A percentile compares a stretch with the other conserved stretches of the same genome.
phyloP scores from a whole-genome alignment of 2,888 invertebrate species.

The Caenorhabditis plicata region DNA sequence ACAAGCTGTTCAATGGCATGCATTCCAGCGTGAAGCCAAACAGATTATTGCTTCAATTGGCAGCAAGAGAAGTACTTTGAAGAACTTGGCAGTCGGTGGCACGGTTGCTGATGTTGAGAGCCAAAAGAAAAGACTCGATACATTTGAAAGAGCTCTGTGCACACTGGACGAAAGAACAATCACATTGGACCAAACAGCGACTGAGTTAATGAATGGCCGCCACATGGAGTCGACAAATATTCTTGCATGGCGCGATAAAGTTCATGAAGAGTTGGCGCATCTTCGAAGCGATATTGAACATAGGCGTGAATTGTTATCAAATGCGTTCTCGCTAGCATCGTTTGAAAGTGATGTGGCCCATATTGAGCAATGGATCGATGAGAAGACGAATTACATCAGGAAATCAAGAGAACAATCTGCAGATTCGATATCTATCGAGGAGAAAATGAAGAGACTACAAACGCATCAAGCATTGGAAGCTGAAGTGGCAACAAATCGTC shows the following conservation, averaged over 20 bases:
- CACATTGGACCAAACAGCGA: slow-evolving; percentile 46
- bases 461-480: slow-evolving; percentile 83
- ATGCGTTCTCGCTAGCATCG: slow-evolving; percentile 81
- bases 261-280: slow-evolving; percentile 51
- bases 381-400: slow-evolving; percentile 68
- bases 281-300: slow-evolving; percentile 74
- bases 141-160: slow-evolving; percentile 85
- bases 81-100: slow-evolving; percentile 41
- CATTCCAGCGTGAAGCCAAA: slow-evolving; percentile 89
- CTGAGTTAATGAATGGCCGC: slow-evolving; percentile 79
- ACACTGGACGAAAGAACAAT: slow-evolving; percentile 55
- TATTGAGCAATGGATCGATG: slow-evolving; percentile 69
- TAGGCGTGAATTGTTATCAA: slow-evolving; percentile 76
- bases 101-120: slow-evolving; percentile 74
- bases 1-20: slow-evolving; percentile 87
- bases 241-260: slow-evolving; percentile 42
- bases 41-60: slow-evolving; percentile 85
- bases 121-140: slow-evolving; percentile 87
- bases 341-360: slow-evolving; percentile 84
- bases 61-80: slow-evolving; percentile 75
- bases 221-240: slow-evolving; percentile 73
- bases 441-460: slow-evolving; percentile 90
- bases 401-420: slow-evolving; percentile 78
- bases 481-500: slow-evolving; percentile 83
- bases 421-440: slow-evolving; percentile 80